phyloP scores from a whole-genome alignment of 2,113 vertebrate genomes.

The Perognathus longimembris region DNA sequence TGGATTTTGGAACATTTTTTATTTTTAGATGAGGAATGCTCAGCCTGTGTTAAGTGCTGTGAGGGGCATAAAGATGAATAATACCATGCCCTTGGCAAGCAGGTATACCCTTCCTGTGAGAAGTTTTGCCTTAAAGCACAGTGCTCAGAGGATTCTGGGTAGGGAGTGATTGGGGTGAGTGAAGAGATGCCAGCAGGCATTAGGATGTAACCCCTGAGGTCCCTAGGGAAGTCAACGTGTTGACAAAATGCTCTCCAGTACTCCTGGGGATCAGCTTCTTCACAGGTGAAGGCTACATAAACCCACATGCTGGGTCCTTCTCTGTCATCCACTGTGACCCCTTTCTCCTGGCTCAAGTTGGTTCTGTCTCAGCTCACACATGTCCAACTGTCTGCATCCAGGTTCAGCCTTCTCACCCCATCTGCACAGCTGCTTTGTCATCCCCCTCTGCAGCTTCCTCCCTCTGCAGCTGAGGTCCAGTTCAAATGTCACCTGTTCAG shows the following conservation, averaged over 20 bases:
- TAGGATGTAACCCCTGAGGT: not conserved
- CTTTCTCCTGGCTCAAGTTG: too few relatives aligned
- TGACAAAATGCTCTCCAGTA: not conserved
- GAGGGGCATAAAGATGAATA: too few relatives aligned
- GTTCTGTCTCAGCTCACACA: too few relatives aligned
- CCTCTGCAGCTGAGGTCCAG: not conserved
- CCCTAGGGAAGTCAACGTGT: not conserved
- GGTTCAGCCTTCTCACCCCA: not conserved
- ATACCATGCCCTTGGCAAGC: not conserved
- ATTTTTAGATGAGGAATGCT: too few relatives aligned
- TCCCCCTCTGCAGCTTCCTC: not conserved
- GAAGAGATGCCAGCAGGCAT: accelerated
- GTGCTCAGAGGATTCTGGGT: not conserved
- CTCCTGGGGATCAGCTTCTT: not conserved
- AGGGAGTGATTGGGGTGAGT: not conserved
- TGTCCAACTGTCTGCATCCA: accelerated
- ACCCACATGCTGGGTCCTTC: not conserved
- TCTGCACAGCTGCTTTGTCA: not conserved
- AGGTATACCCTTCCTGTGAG: not conserved
- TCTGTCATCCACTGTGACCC: accelerated
- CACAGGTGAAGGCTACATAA: too few relatives aligned
- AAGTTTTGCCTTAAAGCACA: not conserved
- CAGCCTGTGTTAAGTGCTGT: too few relatives aligned
- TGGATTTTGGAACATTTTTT: not conserved
- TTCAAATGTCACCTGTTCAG: not conserved